Evolutionary conservation across 2,797 vertebrate genomes (phyloP).

Genomic region (Leptoclinus maculatus): DNA sequence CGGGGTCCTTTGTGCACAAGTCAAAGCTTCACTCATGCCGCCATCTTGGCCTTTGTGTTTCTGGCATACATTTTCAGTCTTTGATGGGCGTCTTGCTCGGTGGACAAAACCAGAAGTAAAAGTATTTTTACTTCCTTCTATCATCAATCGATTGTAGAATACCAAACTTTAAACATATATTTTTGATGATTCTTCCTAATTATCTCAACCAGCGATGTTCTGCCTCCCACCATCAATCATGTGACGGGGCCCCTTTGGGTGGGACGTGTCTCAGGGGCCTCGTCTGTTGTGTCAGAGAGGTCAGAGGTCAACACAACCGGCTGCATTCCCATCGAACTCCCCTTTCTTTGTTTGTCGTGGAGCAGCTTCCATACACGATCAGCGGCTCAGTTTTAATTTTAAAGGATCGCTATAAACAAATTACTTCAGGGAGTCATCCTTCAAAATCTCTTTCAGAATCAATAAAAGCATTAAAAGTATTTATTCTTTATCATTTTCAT

Average conservation of each 20-base stretch:
- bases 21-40: neutral
- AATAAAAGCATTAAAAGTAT: too few relatives aligned
- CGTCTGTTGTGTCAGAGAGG: neutral
- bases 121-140: neutral
- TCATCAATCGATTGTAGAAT: neutral
- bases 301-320: conserved; percentile 14
- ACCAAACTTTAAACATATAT: neutral
- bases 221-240: neutral
- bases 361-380: too few relatives aligned
- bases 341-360: neutral
- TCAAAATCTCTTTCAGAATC: too few relatives aligned
- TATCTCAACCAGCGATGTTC: neutral
- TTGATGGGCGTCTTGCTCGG: neutral
- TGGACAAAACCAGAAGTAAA: neutral
- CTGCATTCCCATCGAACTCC: neutral
- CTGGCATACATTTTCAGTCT: neutral
- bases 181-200: neutral
- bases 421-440: too few relatives aligned
- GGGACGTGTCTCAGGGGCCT: neutral
- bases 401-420: too few relatives aligned
- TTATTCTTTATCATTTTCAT: too few relatives aligned
- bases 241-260: neutral
- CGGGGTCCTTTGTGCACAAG: neutral
- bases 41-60: neutral
- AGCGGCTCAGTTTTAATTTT: too few relatives aligned